Evolutionary conservation across 35 echinoderm and acorn worm species (phyloP), one percentile per base, ranked within the genome.

Genomic region (Nesometra sesokonis): DNA sequence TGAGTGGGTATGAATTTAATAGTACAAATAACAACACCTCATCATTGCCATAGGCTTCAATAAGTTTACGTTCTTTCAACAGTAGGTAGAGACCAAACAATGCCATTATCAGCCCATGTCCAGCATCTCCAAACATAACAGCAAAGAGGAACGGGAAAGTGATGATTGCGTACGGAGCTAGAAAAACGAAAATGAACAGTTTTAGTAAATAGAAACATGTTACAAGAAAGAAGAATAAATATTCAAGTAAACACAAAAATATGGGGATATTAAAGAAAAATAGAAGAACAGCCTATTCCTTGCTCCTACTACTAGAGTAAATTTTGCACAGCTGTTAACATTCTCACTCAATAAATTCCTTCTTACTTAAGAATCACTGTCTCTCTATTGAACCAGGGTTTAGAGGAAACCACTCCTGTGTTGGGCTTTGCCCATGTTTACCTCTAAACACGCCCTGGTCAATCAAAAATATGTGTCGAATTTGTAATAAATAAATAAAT

Each of bases 141-240:
- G 95, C 87, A 79, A 98, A 98, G 46, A 98, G 82, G 85, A 98
- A 98, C 76, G 95, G 95, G 33, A 90, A 98, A 9, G 95, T 98
- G 47, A 98, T 98, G 80, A 98, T 98, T 29, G 95, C 87, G 81
- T 89, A 98, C 13, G 95, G 95, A 37, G 95, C 95, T 98, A 85
- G 4, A 80, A 77, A 88, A 78, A 92, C n/a, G n/a, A n/a, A n/a
- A n/a, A 77, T 87, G 0, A 52, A 84, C 19, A 80, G n/a, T n/a
- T n/a, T n/a, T 76, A 29, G 29, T 30, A 84, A 84, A 37, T 43
- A 33, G 52, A 67, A n/a, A 15, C 52, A 67, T n/a, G n/a, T 13
- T n/a, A 67, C 52, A 13, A 67, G 52, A 67, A 67, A 15, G 52
- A 67, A 67, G 52, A n/a, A 67, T 67, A 15, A 15, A 67, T 67